Evolutionary conservation across 2,888 invertebrate genomes (phyloP).

Genomic region (Neuroscelio doddi): DNA sequence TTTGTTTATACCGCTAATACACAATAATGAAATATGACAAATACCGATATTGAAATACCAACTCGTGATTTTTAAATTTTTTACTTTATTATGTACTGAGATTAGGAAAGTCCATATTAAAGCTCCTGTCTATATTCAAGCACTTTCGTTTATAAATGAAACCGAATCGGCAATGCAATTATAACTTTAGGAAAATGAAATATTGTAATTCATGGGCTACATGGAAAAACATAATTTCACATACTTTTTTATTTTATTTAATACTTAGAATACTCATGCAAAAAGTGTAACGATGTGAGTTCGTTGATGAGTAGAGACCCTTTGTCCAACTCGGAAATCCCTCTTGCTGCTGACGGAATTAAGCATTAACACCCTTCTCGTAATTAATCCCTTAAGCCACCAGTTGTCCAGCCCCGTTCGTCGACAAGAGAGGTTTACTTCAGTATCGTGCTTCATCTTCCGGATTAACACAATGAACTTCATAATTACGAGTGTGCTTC

Average conservation of each 20-base stretch:
- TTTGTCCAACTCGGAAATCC: slow-evolving; percentile 54
- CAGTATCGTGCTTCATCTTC: slow-evolving; percentile 51
- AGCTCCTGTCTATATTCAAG: no score
- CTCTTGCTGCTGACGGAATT: slow-evolving; percentile 61
- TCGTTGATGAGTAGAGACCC: slow-evolving; percentile 49
- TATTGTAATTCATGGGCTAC: no score
- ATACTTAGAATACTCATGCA: slow-evolving; percentile 3
- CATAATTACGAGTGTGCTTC: slow-evolving; percentile 32
- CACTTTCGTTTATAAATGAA: no score
- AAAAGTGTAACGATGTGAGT: slow-evolving; percentile 40
- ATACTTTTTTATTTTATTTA: slow-evolving; percentile 4
- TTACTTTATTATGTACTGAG: no score
- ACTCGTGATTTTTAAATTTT: no score
- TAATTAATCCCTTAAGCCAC: slow-evolving; percentile 70
- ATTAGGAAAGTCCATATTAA: no score
- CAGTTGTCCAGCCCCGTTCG: slow-evolving; percentile 59
- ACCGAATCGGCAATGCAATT: no score
- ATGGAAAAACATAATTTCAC: no score
- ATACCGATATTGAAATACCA: no score
- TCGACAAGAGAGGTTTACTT: slow-evolving; percentile 54
- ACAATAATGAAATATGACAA: no score
- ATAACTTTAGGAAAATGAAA: no score
- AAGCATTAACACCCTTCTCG: slow-evolving; percentile 68
- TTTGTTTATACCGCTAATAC: no score
- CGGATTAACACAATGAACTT: slow-evolving; percentile 48